Percentiles rank a stretch among this genome's conserved stretches.
These are phyloP conservation scores for Esox lucius DNA, from an alignment of 2,797 vertebrate genomes.

Conservation along the genomic window DNA sequence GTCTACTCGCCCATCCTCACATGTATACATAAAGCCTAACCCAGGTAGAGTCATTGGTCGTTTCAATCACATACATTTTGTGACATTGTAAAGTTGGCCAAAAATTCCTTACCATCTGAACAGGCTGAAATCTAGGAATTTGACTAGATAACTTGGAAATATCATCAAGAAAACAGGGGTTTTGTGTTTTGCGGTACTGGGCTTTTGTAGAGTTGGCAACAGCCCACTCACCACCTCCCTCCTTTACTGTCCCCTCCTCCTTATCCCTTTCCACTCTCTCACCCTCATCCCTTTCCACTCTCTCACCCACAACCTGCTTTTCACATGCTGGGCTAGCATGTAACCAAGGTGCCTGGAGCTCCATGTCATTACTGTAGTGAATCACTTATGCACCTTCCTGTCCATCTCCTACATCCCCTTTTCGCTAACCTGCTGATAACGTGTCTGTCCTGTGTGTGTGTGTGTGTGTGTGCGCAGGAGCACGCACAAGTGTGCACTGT, in stretches of 20 bases:
- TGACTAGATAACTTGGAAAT: no score
- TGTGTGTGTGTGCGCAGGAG: constrained; percentile 9
- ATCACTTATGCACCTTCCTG: background rate
- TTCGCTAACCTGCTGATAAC: background rate
- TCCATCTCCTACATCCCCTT: background rate
- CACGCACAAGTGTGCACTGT: background rate
- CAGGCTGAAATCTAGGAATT: no score
- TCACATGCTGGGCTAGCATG: constrained; percentile 15
- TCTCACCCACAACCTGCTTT: background rate
- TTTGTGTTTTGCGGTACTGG: no score
- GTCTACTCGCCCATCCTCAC: no score
- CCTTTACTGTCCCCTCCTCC: background rate
- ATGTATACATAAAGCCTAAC: no score
- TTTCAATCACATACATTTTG: no score
- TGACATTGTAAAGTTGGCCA: no score
- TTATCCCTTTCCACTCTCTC: background rate
- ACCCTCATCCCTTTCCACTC: no score
- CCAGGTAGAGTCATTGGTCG: no score
- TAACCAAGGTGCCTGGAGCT: constrained; percentile 35
- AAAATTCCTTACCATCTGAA: no score
- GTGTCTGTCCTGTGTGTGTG: constrained; percentile 3
- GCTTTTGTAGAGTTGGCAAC: background rate
- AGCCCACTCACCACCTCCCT: constrained; percentile 8
- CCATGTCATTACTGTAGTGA: constrained; percentile 15
- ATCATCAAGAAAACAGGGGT: no score